Evolutionary conservation across 2,888 invertebrate species (phyloP).

Genomic region (Cyclophora albipunctata): DNA sequence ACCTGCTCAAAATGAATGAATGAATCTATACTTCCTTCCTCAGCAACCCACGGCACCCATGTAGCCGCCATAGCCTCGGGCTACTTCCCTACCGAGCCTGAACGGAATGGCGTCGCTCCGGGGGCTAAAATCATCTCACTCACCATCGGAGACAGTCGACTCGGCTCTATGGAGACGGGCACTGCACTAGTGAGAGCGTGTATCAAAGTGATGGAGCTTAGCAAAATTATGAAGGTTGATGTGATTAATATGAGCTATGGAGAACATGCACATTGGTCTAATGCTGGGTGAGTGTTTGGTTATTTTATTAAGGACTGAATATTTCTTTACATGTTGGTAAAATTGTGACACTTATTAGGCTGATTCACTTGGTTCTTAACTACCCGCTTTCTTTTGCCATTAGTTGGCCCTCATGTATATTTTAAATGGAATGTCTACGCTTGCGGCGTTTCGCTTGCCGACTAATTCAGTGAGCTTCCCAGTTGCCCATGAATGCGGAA

Average conservation of each 20-base stretch:
- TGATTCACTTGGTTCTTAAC: no score
- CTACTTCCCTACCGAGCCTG: slow-evolving; percentile 88
- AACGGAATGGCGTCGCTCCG: slow-evolving; percentile 95
- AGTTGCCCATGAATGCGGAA: no score
- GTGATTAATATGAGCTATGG: slow-evolving; percentile 99
- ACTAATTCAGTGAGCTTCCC: no score
- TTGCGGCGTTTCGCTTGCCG: no score
- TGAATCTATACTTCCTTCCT: no score
- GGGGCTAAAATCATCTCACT: slow-evolving; percentile 96
- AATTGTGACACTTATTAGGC: neutral
- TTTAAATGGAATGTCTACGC: neutral
- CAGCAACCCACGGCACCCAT: slow-evolving; percentile 96
- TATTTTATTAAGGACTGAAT: neutral
- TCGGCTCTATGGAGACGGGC: slow-evolving; percentile 97
- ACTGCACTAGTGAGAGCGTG: slow-evolving; percentile 94
- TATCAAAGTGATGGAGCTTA: slow-evolving; percentile 86
- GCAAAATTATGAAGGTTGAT: slow-evolving; percentile 79
- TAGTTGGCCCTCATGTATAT: no score
- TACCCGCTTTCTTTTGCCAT: no score
- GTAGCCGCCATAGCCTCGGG: slow-evolving; percentile 97
- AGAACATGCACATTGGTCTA: slow-evolving; percentile 94
- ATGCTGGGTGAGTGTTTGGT: slow-evolving; percentile 81
- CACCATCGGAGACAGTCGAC: slow-evolving; percentile 93
- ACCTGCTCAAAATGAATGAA: no score
- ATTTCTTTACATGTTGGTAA: slow-evolving; percentile 2